A percentile compares a stretch with the other conserved stretches of the same genome.
These are phyloP conservation scores for Python bivittatus DNA, from an alignment of 2,113 vertebrate species.

Conservation along the genomic window DNA sequence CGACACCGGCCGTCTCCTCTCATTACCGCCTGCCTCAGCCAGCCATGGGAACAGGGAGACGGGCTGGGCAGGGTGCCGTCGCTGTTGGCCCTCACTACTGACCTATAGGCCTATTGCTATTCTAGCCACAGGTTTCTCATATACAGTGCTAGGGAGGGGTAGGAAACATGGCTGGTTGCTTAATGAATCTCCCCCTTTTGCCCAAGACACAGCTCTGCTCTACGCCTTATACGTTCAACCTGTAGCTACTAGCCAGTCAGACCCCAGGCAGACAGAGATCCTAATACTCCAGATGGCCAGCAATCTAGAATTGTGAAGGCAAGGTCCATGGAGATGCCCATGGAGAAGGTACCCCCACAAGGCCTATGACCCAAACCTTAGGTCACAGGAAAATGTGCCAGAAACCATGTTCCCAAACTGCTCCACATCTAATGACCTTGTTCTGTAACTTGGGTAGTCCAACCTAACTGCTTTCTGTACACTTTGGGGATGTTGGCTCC, in stretches of 20 bases:
- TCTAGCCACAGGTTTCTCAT: constrained; percentile 45
- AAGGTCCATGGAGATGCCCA: neutral
- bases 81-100: constrained; percentile 27
- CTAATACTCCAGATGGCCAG: neutral
- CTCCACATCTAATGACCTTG: neutral
- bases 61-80: constrained; percentile 5
- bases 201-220: neutral
- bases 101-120: constrained; percentile 42
- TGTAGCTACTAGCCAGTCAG: neutral
- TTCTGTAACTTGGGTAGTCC: too few species aligned
- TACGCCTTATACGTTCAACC: neutral
- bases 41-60: constrained; percentile 24
- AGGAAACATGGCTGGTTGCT: neutral
- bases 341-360: neutral
- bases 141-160: neutral
- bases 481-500: neutral
- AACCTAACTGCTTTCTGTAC: neutral
- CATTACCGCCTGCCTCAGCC: constrained; percentile 71
- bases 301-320: too few species aligned
- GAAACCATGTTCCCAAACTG: neutral
- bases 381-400: neutral
- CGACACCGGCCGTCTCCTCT: constrained; percentile 76
- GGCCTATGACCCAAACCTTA: too few species aligned
- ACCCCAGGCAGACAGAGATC: neutral
- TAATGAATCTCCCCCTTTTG: neutral